Conservation (phyloP, 2,888 invertebrate species). For the Myopa tessellatipennis region DNA sequence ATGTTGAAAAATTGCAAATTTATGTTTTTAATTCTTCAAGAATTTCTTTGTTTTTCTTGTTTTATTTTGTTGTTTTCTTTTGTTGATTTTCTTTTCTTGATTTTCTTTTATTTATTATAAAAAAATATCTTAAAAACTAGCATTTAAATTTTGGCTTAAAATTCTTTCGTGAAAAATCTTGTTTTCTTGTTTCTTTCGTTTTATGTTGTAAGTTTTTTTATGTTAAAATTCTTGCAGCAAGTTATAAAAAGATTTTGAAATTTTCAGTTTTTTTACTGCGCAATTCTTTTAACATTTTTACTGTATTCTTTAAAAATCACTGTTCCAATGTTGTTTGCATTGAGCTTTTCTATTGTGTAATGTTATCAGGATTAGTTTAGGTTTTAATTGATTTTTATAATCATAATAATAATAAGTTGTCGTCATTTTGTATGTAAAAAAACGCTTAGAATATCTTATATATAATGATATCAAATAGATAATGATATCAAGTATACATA, state of each 20-base stretch:
- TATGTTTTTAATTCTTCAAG: background rate
- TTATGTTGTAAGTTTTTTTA: slow-evolving; percentile 1
- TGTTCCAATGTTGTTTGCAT: no score
- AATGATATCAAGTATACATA: no score
- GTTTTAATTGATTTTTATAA: no score
- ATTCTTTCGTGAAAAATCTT: no score
- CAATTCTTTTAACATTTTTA: background rate
- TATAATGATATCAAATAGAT: no score
- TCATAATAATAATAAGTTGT: background rate
- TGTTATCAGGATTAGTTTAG: no score
- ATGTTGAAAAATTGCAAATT: background rate
- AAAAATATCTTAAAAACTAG: background rate
- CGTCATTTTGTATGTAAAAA: no score
- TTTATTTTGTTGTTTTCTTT: background rate
- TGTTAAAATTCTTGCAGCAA: no score
- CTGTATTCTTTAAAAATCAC: background rate
- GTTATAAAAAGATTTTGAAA: no score
- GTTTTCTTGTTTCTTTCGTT: background rate
- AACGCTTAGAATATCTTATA: no score
- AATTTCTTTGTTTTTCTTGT: background rate
- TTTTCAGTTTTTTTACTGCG: background rate
- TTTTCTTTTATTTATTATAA: background rate
- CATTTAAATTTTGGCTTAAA: background rate
- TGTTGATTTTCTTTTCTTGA: no score
- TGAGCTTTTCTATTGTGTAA: no score